A percentile compares a stretch with the other conserved stretches of the same genome.
Conservation (phyloP, 2,113 vertebrate genomes). For the Pteropus alecto region DNA sequence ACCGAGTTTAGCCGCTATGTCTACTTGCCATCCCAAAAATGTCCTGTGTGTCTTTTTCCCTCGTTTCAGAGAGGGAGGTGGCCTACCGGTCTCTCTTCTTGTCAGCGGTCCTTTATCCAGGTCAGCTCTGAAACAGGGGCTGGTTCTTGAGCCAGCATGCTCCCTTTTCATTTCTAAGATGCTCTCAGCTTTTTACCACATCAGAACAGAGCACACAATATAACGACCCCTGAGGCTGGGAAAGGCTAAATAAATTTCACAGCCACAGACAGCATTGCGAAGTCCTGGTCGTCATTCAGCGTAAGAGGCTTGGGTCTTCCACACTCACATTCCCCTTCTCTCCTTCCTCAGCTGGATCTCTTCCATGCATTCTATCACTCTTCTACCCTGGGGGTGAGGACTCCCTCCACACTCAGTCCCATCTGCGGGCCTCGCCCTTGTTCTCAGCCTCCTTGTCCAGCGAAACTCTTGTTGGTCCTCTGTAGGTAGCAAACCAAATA, state of each 20-base stretch:
- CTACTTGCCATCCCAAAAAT: not conserved
- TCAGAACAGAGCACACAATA: not conserved
- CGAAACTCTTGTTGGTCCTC: not conserved
- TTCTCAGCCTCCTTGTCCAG: not conserved
- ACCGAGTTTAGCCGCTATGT: rapidly evolving
- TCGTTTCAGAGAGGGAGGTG: not conserved
- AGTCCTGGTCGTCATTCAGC: not conserved
- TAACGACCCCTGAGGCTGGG: not conserved
- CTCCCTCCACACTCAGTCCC: rapidly evolving
- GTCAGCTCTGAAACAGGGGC: not conserved
- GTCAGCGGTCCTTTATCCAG: not conserved
- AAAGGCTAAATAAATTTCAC: not conserved
- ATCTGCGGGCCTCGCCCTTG: not conserved
- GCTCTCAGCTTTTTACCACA: not conserved
- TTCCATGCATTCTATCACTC: not conserved
- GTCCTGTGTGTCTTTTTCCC: too few relatives aligned
- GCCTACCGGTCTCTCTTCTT: not conserved
- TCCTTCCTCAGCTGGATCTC: not conserved
- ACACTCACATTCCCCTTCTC: not conserved
- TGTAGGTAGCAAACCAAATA: not conserved
- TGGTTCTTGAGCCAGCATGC: not conserved
- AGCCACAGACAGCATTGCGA: not conserved
- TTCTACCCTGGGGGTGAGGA: rapidly evolving
- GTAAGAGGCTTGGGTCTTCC: not conserved
- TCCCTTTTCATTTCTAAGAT: not conserved